Conservation (phyloP, 2,888 invertebrate genomes). For the Callimorpha dominula region DNA sequence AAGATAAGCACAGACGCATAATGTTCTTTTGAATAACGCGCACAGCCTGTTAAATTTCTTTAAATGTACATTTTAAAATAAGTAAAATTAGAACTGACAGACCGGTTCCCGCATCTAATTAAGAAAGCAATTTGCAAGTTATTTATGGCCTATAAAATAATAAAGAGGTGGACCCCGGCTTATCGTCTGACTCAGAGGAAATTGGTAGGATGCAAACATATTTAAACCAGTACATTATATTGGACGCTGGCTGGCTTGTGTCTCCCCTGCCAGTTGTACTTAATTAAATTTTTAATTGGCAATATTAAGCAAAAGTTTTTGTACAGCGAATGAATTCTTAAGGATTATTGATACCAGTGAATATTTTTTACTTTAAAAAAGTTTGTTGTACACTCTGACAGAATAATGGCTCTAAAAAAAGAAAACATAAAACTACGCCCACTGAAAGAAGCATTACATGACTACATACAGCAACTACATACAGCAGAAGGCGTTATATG, state of each 20-base stretch:
- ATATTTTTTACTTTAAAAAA: neutral
- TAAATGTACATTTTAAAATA: slow-evolving; percentile 52
- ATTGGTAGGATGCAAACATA: slow-evolving; percentile 58
- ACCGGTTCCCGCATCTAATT: slow-evolving; percentile 77
- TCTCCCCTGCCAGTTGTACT: slow-evolving; percentile 15
- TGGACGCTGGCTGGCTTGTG: slow-evolving; percentile 44
- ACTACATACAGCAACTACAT: neutral
- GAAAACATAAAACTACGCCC: no score
- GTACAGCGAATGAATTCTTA: neutral
- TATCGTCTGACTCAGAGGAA: slow-evolving; percentile 68
- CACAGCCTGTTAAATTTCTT: slow-evolving; percentile 42
- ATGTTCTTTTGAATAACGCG: slow-evolving; percentile 46
- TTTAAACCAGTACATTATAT: slow-evolving; percentile 62
- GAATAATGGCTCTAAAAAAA: neutral
- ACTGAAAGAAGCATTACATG: no score
- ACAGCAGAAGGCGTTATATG: neutral
- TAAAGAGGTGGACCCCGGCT: slow-evolving; percentile 62
- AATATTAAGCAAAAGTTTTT: slow-evolving; percentile 22
- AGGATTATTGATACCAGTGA: neutral
- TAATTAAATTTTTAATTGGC: slow-evolving; percentile 19
- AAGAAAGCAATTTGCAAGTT: slow-evolving; percentile 83
- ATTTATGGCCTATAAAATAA: slow-evolving; percentile 79
- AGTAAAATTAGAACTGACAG: slow-evolving; percentile 60
- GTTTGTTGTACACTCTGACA: neutral
- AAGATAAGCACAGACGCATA: slow-evolving; percentile 40